Percentiles rank a stretch among this genome's conserved stretches.
Conservation (phyloP, 2,888 invertebrate genomes). For the Suillia variegata region DNA sequence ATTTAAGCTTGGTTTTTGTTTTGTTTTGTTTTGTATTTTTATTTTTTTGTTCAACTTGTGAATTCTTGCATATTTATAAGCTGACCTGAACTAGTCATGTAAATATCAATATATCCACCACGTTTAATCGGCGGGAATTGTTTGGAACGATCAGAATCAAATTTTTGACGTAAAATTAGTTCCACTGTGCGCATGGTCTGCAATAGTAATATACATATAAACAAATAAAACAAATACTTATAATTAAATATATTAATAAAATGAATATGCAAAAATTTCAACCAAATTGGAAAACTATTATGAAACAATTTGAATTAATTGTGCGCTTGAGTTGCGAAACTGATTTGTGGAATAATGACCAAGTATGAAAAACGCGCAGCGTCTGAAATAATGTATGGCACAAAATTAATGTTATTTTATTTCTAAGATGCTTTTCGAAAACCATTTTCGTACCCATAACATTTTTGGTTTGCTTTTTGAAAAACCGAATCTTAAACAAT, state of each 20-base stretch:
- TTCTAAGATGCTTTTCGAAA: too few species aligned
- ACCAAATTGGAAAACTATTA: too few species aligned
- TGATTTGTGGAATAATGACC: background rate
- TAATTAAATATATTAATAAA: conserved; percentile 17
- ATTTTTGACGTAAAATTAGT: conserved; percentile 72
- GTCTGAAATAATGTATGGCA: too few species aligned
- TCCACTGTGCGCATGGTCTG: conserved; percentile 78
- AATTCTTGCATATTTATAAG: conserved; percentile 24
- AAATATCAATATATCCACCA: conserved; percentile 81
- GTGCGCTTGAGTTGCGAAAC: background rate
- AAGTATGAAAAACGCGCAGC: background rate
- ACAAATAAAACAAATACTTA: conserved; percentile 27
- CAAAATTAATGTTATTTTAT: too few species aligned
- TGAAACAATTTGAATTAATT: too few species aligned
- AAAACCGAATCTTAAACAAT: too few species aligned
- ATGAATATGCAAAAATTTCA: background rate
- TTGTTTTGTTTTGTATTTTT: conserved; percentile 1
- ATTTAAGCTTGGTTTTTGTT: background rate
- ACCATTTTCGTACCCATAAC: too few species aligned
- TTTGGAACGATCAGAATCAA: conserved; percentile 78
- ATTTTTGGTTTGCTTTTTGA: too few species aligned
- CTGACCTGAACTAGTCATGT: conserved; percentile 88
- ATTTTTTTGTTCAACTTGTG: conserved; percentile 1
- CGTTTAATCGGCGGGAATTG: conserved; percentile 81
- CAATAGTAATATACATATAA: conserved; percentile 54